Conservation (phyloP, 2,113 vertebrate genomes). For the Hydrolagus affinis region DNA sequence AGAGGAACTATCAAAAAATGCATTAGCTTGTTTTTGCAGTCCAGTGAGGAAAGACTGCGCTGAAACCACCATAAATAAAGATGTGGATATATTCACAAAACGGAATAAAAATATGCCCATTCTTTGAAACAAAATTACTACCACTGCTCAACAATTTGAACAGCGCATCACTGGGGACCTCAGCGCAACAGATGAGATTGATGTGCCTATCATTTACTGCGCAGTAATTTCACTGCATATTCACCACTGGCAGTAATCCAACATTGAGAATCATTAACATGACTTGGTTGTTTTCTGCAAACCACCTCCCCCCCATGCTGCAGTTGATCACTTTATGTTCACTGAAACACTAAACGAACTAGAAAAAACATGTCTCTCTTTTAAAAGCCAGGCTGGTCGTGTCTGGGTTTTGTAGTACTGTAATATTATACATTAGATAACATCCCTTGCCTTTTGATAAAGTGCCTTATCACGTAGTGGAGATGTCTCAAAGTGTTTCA, state of each 20-base stretch:
- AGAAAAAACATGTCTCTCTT: background rate
- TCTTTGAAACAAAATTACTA: background rate
- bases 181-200: background rate
- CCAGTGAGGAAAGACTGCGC: no score
- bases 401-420: background rate
- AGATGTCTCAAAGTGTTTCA: no score
- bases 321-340: background rate
- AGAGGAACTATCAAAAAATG: no score
- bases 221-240: background rate
- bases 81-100: no score
- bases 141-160: background rate
- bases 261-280: background rate
- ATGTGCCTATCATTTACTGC: background rate
- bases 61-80: no score
- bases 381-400: background rate
- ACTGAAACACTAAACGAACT: background rate
- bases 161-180: background rate
- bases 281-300: background rate
- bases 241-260: slow-evolving; percentile 4
- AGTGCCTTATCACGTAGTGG: no score
- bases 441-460: no score
- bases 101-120: no score
- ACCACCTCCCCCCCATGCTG: background rate
- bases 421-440: no score
- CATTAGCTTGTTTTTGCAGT: no score